Evolutionary conservation across 2,797 vertebrate species (phyloP).

Genomic region (Phalanger gymnotis): DNA sequence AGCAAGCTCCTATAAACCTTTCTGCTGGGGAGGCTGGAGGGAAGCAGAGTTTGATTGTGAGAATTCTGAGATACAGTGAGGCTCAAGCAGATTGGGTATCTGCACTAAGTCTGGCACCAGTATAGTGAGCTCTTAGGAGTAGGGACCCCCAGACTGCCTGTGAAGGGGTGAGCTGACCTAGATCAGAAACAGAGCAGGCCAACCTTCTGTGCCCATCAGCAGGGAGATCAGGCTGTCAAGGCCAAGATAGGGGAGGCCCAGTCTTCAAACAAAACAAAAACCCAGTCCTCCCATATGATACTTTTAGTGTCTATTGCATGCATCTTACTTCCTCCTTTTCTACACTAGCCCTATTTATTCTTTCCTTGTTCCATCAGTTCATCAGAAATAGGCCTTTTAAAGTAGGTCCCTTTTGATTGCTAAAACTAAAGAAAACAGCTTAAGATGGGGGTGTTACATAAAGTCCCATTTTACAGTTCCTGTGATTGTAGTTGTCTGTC

Average conservation of each 20-base stretch:
- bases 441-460: too few relatives aligned
- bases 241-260: too few relatives aligned
- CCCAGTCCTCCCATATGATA: background rate
- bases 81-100: background rate
- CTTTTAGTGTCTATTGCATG: background rate
- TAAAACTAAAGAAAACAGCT: background rate
- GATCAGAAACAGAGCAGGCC: background rate
- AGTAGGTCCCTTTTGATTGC: background rate
- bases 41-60: background rate
- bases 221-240: background rate
- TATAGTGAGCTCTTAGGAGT: background rate
- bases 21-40: background rate
- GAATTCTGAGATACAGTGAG: background rate
- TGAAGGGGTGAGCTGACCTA: background rate
- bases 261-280: background rate
- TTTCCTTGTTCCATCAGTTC: background rate
- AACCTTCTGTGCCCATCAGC: background rate
- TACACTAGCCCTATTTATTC: background rate
- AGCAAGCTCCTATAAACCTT: background rate
- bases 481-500: too few relatives aligned
- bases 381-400: fast-evolving
- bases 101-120: background rate
- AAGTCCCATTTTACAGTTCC: background rate
- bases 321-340: fast-evolving
- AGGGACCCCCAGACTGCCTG: background rate